phyloP scores from a whole-genome alignment of 2,797 vertebrate genomes.

The Anniella stebbinsi region DNA sequence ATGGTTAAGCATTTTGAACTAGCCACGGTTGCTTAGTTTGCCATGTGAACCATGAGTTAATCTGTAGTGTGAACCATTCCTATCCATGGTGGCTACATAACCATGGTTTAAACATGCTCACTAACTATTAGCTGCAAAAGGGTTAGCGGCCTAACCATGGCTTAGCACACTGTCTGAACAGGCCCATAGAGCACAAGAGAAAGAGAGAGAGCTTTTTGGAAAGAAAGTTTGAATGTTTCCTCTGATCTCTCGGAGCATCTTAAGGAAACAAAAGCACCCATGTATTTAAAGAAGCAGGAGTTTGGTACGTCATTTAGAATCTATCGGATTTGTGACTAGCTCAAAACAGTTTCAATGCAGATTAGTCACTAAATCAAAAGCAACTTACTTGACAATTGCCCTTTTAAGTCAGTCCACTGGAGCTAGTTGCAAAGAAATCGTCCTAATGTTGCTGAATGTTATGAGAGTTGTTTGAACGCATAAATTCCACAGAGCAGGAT shows the following conservation, averaged over 20 bases:
- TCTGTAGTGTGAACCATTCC: no score
- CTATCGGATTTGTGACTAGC: conserved; percentile 16
- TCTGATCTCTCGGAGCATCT: neutral
- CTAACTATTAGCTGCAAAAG: no score
- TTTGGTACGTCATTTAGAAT: conserved; percentile 35
- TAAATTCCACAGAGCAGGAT: conserved; percentile 10
- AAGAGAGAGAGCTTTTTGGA: no score
- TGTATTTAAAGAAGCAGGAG: neutral
- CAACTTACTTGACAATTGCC: conserved; percentile 20
- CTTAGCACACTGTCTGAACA: no score
- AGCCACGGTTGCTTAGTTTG: no score
- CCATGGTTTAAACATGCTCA: no score
- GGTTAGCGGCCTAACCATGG: no score
- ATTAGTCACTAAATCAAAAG: neutral
- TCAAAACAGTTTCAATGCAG: conserved; percentile 27
- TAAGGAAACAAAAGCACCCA: neutral
- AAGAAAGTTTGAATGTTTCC: neutral
- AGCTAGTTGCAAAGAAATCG: conserved; percentile 19
- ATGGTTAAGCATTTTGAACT: no score
- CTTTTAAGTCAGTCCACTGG: conserved; percentile 36
- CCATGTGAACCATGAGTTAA: no score
- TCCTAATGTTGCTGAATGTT: conserved; percentile 28
- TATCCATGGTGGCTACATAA: no score
- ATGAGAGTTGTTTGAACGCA: neutral
- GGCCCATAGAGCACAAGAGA: no score